Evolutionary conservation across 2,888 invertebrate genomes (phyloP).

Genomic region (Trisateles emortualis): DNA sequence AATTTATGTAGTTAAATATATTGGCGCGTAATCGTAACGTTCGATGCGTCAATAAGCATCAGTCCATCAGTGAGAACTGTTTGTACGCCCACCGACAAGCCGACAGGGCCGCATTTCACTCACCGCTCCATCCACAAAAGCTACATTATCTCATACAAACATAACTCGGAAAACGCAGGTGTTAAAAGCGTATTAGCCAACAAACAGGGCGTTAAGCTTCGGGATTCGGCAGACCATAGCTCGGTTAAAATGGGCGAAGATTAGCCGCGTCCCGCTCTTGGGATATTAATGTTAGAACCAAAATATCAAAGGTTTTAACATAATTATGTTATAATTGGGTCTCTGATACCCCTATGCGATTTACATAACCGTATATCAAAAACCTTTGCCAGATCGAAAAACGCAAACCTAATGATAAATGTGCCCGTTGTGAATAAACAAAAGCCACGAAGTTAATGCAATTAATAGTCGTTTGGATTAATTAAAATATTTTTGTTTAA

Average conservation of each 20-base stretch:
- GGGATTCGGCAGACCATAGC: constrained; percentile 76
- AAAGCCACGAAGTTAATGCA: constrained; percentile 36
- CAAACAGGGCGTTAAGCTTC: constrained; percentile 83
- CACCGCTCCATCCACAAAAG: constrained; percentile 65
- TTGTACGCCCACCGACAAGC: constrained; percentile 44
- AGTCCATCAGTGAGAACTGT: constrained; percentile 55
- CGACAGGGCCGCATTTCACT: constrained; percentile 58
- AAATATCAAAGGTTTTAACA: constrained; percentile 67
- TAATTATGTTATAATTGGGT: constrained; percentile 52
- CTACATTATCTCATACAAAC: constrained; percentile 69
- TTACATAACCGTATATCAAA: constrained; percentile 39
- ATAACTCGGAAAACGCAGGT: constrained; percentile 77
- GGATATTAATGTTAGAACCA: constrained; percentile 71
- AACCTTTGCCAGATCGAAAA: constrained; percentile 26
- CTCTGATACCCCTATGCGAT: constrained; percentile 42
- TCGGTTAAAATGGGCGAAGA: constrained; percentile 78
- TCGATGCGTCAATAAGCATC: constrained; percentile 41
- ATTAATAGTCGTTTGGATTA: constrained; percentile 39
- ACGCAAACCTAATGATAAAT: constrained; percentile 32
- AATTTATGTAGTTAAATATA: constrained; percentile 19
- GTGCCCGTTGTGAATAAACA: constrained; percentile 29
- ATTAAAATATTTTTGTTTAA: constrained; percentile 42
- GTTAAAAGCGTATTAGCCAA: constrained; percentile 83
- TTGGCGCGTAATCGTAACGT: constrained; percentile 25
- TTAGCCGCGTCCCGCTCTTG: constrained; percentile 69